A percentile compares a stretch with the other conserved stretches of the same genome.
Evolutionary conservation across 2,888 invertebrate genomes (phyloP).

Genomic region (Ligdia adustata): DNA sequence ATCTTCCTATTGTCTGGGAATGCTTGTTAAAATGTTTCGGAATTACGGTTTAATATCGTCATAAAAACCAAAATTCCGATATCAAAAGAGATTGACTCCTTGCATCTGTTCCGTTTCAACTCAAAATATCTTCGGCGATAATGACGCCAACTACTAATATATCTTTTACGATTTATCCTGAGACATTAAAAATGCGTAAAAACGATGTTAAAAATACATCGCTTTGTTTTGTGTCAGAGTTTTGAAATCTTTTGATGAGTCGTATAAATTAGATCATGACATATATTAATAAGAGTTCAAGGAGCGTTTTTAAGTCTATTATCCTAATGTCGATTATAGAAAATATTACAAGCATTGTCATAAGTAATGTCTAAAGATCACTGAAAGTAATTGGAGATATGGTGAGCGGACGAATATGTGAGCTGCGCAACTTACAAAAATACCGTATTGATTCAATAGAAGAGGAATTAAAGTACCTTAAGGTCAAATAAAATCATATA

Average conservation of each 20-base stretch:
- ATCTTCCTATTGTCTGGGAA: too few species aligned
- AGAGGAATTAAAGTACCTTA: too few species aligned
- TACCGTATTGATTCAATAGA: too few species aligned
- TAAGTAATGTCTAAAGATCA: too few species aligned
- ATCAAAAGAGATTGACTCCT: slow-evolving; percentile 10
- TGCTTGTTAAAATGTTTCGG: too few species aligned
- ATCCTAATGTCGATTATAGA: slow-evolving; percentile 1
- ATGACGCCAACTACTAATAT: slow-evolving; percentile 2
- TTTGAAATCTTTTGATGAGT: slow-evolving; percentile 13
- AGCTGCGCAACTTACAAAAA: too few species aligned
- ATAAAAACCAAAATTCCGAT: too few species aligned
- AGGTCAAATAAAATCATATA: too few species aligned
- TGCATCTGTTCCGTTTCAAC: slow-evolving; percentile 6
- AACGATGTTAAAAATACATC: not conserved
- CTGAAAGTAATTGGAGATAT: too few species aligned
- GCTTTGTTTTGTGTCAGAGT: slow-evolving; percentile 15
- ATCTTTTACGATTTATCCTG: slow-evolving; percentile 1
- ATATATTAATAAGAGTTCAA: slow-evolving; percentile 6
- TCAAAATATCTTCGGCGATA: slow-evolving; percentile 7
- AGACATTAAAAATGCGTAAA: slow-evolving; percentile 17
- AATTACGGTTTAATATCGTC: too few species aligned
- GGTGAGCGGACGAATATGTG: too few species aligned
- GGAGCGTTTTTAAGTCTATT: slow-evolving; percentile 10
- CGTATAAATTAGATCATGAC: slow-evolving; percentile 5
- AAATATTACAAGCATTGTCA: too few species aligned